Conservation (phyloP, 1,140 invertebrate genomes). For the Wasmannia auropunctata region DNA sequence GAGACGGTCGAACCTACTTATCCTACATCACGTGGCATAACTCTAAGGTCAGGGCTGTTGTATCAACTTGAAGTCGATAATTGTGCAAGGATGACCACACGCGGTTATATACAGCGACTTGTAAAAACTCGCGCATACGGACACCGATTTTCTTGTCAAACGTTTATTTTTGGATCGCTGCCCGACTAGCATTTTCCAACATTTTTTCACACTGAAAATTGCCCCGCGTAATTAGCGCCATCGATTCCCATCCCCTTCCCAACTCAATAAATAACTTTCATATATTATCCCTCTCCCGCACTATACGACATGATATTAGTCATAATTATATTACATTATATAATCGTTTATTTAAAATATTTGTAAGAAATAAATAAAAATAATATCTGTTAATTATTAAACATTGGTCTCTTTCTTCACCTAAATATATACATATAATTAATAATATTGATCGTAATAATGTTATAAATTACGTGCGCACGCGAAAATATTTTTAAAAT, state of each 20-base stretch:
- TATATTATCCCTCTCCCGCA: background rate
- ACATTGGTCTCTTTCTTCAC: background rate
- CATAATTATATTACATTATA: too few species aligned
- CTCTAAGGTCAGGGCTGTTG: conserved; percentile 68
- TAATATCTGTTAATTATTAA: background rate
- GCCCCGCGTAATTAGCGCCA: conserved; percentile 13
- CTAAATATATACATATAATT: background rate
- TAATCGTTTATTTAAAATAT: background rate
- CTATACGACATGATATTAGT: background rate
- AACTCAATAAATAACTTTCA: conserved; percentile 6
- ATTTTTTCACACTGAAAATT: conserved; percentile 37
- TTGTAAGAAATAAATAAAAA: background rate
- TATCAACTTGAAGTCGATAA: conserved; percentile 71
- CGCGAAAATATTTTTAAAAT: background rate
- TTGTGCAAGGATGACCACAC: conserved; percentile 72
- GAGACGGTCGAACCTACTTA: conserved; percentile 25
- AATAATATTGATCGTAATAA: background rate
- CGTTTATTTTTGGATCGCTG: conserved; percentile 36
- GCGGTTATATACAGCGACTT: conserved; percentile 41
- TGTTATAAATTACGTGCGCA: background rate
- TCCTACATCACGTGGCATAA: conserved; percentile 36
- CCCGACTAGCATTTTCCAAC: conserved; percentile 29
- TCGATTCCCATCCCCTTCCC: conserved; percentile 1
- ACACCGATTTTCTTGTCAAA: conserved; percentile 36
- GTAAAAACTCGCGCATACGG: conserved; percentile 38